Base-by-base conservation (phyloP, 2,888 invertebrate species). In the Sarcophaga carnaria region DNA sequence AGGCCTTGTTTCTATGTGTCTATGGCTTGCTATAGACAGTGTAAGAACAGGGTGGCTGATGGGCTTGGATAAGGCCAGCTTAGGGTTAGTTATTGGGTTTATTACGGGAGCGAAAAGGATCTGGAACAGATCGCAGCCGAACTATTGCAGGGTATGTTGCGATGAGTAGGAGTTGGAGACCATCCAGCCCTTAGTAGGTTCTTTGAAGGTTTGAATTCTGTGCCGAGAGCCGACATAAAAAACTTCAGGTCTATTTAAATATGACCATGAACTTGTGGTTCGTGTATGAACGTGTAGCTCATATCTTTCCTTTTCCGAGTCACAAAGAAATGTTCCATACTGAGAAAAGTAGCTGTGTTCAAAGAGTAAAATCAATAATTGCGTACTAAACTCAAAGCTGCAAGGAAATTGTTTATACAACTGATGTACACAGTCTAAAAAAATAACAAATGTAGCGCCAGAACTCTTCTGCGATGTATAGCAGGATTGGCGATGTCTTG, bases 251-350 rank as follows among this genome's bases (percentile, higher is more conserved):
- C 97, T 96, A 94, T 97, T 97, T 75, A 97, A 92, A 93, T 97
- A 96, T 0, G 97, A 97, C 99, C 99, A 99, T n/a, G 99, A 94
- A 90, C 99, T 99, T 1, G 97, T 97, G 0, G 99, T 99, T 90
- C 96, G 96, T 37, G 95, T 95, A 80, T 96, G 95, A 3, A 99
- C 95, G 80, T 96, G 95, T 78, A 97, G 93, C 60, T 95, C 94
- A 79, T 95, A 95, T 62, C 99, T 95, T 91, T 99, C 98, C 54
- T 95, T 95, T 91, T 98, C 98, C 89, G 96, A 97, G 93, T 99
- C 98, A 88, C 97, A 97, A 45, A 98, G 94, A 93, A 98, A 98
- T 60, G 98, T 97, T 37, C 98, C 96, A 91, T 96, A 96, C 90
- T 96, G 96, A 91, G 96, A 96, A 89, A 95, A 97, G 93, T 99